Base-by-base conservation (phyloP, 1,140 invertebrate genomes). In the Musca vetustissima region DNA sequence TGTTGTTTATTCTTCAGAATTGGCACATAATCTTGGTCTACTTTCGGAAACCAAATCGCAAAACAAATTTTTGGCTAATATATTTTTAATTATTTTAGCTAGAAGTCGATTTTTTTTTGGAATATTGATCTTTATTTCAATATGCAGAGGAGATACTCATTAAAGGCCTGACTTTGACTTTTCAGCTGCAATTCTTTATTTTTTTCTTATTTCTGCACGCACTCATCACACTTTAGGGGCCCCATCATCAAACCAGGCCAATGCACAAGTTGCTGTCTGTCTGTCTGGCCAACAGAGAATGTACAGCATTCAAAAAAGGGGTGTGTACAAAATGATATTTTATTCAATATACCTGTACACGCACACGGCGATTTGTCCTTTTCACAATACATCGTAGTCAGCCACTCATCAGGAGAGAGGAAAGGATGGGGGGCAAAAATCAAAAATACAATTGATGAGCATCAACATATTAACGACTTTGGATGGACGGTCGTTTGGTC, bases 271-370 rank as follows among this genome's bases (percentile, higher is more conserved):
- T 55, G 65, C 14, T 50, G 49, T 11, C 17, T 8, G 8, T 28
- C 22, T n/a, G 6, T 17, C 32, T 17, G 48, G 48, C 36, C 48
- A 17, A 53, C 11, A 22, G 24, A 67, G n/a, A n/a, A n/a, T n/a
- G n/a, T n/a, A n/a, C n/a, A n/a, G n/a, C n/a, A n/a, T n/a, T 14
- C 25, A 55, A 66, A 7, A 68, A 80, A 55, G 70, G 76, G 78
- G 78, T 77, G 78, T 80, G 78, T 68, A 78, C 78, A 74, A 80
- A 80, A 80, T 80, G 78, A 80, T 80, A 80, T 80, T 80, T 80
- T 80, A 80, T 80, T 80, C 78, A 80, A 80, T 80, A 80, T 80
- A n/a, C 67, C 67, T 69, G 59, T 55, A 71, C 70, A 71, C 70
- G 67, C 70, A 71, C n/a, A 61, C 57, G 69, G 66, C 77, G 78